These are phyloP conservation scores for Novumbra hubbsi DNA, from an alignment of 2,797 vertebrate species.

Conservation along the genomic window DNA sequence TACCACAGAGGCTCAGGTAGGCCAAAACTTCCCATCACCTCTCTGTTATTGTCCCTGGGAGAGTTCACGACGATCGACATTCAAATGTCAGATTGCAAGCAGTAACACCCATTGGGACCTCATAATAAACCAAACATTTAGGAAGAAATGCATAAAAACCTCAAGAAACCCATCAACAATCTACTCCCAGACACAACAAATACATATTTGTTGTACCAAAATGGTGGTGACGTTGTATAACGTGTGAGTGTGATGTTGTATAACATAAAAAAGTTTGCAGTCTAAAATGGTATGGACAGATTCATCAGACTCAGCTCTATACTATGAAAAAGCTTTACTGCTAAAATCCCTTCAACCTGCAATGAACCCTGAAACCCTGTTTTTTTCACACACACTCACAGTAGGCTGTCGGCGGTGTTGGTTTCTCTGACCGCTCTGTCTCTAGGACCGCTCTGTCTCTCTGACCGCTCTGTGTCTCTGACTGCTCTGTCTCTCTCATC, in stretches of 20 bases:
- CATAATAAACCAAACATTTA: not conserved
- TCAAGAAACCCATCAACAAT: not conserved
- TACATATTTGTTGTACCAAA: too few relatives aligned
- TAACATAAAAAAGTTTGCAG: not conserved
- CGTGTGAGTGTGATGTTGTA: not conserved
- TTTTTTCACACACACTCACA: constrained; percentile 54
- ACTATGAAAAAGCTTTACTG: too few relatives aligned
- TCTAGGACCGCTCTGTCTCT: not conserved
- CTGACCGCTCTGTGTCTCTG: too few relatives aligned
- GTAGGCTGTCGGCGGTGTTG: constrained; percentile 66
- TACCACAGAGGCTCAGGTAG: too few relatives aligned
- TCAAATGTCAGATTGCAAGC: constrained; percentile 13
- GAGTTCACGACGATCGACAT: not conserved
- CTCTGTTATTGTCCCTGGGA: too few relatives aligned
- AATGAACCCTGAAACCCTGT: not conserved
- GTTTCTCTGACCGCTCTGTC: too few relatives aligned
- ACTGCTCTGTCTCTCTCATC: constrained; percentile 35
- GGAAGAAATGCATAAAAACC: constrained; percentile 19
- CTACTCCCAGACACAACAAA: not conserved
- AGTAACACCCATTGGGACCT: too few relatives aligned
- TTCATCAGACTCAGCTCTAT: too few relatives aligned
- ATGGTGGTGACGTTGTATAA: not conserved
- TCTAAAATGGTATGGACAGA: too few relatives aligned
- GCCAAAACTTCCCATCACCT: too few relatives aligned
- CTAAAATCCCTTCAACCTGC: not conserved